Evolutionary conservation across 1,140 invertebrate species (phyloP).

Genomic region (Ceratosolen solmsi): DNA sequence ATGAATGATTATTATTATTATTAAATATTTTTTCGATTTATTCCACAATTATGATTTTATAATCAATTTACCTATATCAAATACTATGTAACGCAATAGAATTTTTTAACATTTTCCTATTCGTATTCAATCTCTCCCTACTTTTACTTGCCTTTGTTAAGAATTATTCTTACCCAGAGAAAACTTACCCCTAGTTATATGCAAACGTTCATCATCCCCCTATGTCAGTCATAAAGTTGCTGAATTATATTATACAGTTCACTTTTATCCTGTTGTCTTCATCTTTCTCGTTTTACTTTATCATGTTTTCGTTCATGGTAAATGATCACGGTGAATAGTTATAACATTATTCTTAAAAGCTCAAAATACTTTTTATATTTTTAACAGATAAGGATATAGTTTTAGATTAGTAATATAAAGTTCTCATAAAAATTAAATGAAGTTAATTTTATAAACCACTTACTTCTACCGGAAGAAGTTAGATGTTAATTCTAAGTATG

Average conservation of each 20-base stretch:
- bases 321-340: background rate
- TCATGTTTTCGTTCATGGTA: conserved; percentile 18
- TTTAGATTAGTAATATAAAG: background rate
- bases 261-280: conserved; percentile 54
- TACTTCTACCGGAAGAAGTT: no score
- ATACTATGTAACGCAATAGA: background rate
- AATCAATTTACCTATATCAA: background rate
- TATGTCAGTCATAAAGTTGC: conserved; percentile 73
- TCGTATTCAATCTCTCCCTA: conserved; percentile 50
- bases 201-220: conserved; percentile 71
- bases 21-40: background rate
- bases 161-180: conserved; percentile 55
- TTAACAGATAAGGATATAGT: background rate
- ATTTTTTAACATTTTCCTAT: conserved; percentile 16
- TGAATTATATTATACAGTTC: conserved; percentile 73
- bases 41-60: background rate
- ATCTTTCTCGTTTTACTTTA: conserved; percentile 30
- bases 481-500: no score
- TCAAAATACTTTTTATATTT: background rate
- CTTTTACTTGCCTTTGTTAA: conserved; percentile 41
- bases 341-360: conserved; percentile 4
- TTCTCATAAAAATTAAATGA: background rate
- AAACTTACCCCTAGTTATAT: conserved; percentile 73
- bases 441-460: no score
- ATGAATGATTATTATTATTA: no score